These are phyloP conservation scores for Cariama cristata DNA, from an alignment of 2,113 vertebrate genomes.

Conservation along the genomic window DNA sequence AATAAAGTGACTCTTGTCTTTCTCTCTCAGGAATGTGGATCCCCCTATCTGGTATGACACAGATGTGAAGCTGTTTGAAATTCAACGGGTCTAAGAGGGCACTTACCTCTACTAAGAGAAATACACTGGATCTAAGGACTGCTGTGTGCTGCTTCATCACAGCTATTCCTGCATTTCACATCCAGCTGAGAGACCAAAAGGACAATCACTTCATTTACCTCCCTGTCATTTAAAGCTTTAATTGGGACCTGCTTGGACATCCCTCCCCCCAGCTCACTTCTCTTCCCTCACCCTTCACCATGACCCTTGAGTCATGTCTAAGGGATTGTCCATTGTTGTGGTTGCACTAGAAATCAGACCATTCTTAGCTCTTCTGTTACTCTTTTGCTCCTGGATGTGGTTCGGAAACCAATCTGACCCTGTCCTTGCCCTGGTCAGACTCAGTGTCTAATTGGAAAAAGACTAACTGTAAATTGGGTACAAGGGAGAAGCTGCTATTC, in stretches of 20 bases:
- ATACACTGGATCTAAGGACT: constrained; percentile 68
- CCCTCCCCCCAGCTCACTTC: neutral
- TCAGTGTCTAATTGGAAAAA: neutral
- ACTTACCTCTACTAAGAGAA: constrained; percentile 41
- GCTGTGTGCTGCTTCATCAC: constrained; percentile 61
- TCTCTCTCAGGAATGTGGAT: constrained; percentile 91
- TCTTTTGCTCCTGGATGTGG: constrained; percentile 35
- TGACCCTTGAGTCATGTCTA: neutral
- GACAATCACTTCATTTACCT: constrained; percentile 72
- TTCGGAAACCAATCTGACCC: constrained; percentile 29
- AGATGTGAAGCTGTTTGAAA: constrained; percentile 97
- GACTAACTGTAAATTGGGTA: neutral
- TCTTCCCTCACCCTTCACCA: neutral
- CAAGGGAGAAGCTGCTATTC: constrained; percentile 64
- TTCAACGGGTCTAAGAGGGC: constrained; percentile 89
- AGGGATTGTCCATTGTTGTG: constrained; percentile 41
- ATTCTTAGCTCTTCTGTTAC: constrained; percentile 40
- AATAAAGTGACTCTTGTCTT: constrained; percentile 7
- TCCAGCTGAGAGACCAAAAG: constrained; percentile 73
- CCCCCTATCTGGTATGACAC: constrained; percentile 99
- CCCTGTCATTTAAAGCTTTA: constrained; percentile 67
- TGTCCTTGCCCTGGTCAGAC: constrained; percentile 14
- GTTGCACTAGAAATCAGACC: constrained; percentile 60
- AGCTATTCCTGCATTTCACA: constrained; percentile 65
- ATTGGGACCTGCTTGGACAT: constrained; percentile 45